A percentile compares a stretch with the other conserved stretches of the same genome.
Evolutionary conservation across 2,888 invertebrate species (phyloP).

Genomic region (Platynereis dumerilii): DNA sequence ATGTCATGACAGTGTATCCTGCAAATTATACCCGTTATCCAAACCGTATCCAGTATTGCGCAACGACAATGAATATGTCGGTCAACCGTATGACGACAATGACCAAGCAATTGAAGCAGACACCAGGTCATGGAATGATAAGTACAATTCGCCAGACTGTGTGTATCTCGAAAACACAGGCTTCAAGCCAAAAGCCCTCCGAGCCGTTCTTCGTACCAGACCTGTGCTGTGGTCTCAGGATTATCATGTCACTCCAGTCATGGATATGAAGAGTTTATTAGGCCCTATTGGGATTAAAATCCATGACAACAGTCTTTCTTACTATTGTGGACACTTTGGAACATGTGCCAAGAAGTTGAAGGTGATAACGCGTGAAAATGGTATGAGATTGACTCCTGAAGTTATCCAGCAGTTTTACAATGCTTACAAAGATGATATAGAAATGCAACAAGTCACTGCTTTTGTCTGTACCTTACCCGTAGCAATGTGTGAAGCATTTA

Average conservation of each 20-base stretch:
- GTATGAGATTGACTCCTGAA: conserved; percentile 35
- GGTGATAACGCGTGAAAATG: conserved; percentile 39
- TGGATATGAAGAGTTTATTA: conserved; percentile 39
- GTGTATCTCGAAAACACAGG: conserved; percentile 39
- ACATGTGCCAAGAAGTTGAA: conserved; percentile 38
- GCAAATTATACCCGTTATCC: conserved; percentile 28
- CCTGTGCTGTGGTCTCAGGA: conserved; percentile 42
- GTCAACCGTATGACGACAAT: conserved; percentile 38
- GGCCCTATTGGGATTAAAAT: conserved; percentile 38
- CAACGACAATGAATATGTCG: conserved; percentile 35
- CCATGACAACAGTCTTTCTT: conserved; percentile 41
- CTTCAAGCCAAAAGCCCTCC: conserved; percentile 33
- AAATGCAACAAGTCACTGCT: conserved; percentile 34
- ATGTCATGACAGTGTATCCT: conserved; percentile 42
- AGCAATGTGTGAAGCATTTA: conserved; percentile 40
- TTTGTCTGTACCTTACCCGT: conserved; percentile 40
- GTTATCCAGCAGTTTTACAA: conserved; percentile 37
- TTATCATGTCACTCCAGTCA: conserved; percentile 40
- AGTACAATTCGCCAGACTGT: conserved; percentile 32
- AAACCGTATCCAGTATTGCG: conserved; percentile 36
- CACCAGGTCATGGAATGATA: conserved; percentile 13
- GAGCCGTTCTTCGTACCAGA: conserved; percentile 29
- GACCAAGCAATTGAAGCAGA: conserved; percentile 27
- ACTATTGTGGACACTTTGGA: conserved; percentile 33
- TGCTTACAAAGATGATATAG: conserved; percentile 34